Conservation (phyloP, 2,113 vertebrate genomes). For the Chloebia gouldiae region DNA sequence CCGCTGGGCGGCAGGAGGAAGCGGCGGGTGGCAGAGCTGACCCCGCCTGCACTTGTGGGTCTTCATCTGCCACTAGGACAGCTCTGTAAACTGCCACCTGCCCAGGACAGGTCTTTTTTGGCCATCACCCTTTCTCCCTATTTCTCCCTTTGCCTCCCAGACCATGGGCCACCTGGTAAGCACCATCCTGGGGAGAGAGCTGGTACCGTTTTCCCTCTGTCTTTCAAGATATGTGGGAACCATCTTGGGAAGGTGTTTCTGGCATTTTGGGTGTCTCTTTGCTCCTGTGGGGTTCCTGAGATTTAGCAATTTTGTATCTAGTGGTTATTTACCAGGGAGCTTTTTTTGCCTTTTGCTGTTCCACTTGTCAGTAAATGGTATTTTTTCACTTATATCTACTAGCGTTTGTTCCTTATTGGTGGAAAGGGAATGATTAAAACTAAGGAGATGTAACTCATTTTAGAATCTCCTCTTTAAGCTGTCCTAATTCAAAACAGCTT, state of each 20-base stretch:
- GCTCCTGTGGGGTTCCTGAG: too few relatives aligned
- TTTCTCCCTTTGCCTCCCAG: not conserved
- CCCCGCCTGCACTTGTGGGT: accelerated
- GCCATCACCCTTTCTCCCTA: too few relatives aligned
- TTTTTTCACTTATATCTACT: not conserved
- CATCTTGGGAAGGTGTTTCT: not conserved
- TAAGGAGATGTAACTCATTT: not conserved
- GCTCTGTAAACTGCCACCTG: not conserved
- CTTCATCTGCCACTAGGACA: not conserved
- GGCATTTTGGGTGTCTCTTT: not conserved
- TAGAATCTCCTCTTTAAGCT: not conserved
- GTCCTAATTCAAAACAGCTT: not conserved
- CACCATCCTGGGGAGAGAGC: not conserved
- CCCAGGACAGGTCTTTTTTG: accelerated
- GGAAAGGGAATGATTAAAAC: not conserved
- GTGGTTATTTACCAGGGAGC: not conserved
- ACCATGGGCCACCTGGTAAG: not conserved
- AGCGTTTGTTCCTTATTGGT: accelerated
- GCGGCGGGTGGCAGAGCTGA: accelerated
- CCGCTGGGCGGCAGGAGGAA: accelerated
- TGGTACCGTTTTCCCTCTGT: accelerated
- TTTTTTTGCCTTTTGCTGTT: not conserved
- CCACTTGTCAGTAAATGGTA: accelerated
- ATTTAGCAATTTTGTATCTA: not conserved
- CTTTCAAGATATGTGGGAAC: accelerated